These are phyloP conservation scores for Ceyx margarethae DNA, from an alignment of 2,113 vertebrate species.

Conservation along the genomic window DNA sequence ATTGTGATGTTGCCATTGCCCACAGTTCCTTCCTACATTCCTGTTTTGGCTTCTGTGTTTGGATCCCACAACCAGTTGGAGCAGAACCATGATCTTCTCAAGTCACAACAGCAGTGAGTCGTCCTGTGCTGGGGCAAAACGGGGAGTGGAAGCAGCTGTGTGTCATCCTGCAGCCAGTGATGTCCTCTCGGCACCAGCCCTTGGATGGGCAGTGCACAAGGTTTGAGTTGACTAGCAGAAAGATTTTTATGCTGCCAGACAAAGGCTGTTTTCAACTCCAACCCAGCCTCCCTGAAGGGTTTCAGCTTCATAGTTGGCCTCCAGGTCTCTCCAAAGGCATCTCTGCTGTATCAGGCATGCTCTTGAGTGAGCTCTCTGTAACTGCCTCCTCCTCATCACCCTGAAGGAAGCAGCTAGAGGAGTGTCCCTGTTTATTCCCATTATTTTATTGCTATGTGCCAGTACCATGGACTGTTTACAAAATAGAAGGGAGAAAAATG, in stretches of 20 bases:
- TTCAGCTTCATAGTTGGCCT: neutral
- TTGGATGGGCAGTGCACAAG: neutral
- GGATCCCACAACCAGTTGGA: neutral
- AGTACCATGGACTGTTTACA: neutral
- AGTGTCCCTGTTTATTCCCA: neutral
- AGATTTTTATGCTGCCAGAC: neutral
- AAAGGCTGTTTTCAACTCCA: neutral
- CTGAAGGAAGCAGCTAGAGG: neutral
- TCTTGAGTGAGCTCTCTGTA: neutral
- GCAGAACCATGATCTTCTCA: neutral
- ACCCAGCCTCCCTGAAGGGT: neutral
- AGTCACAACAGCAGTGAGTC: neutral
- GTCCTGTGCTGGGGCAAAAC: neutral
- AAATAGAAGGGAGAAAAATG: neutral
- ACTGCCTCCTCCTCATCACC: neutral
- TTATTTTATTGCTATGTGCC: neutral
- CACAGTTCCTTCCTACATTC: rapidly evolving
- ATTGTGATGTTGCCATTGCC: neutral
- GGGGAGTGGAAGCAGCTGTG: neutral
- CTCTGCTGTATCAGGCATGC: neutral
- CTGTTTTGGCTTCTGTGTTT: neutral
- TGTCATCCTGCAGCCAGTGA: rapidly evolving
- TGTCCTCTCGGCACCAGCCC: neutral
- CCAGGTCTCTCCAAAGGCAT: neutral
- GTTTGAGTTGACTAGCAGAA: neutral